These are phyloP conservation scores for Caenorhabditis sp. DNA, from an alignment of 2,888 invertebrate species.

Conservation along the genomic window DNA sequence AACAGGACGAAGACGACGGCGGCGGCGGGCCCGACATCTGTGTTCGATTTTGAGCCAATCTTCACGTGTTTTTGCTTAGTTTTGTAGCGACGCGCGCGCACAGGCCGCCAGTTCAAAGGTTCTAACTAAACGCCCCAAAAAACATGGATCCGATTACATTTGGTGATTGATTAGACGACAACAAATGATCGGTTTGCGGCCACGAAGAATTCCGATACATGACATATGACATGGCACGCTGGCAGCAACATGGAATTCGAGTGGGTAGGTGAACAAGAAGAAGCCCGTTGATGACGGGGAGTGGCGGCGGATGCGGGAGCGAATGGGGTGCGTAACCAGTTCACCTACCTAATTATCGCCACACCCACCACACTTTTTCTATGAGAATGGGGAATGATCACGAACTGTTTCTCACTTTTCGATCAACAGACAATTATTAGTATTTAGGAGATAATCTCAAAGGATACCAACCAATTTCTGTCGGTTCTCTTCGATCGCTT, in stretches of 20 bases:
- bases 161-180: conserved; percentile 53
- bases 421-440: neutral
- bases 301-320: neutral
- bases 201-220: conserved; percentile 22
- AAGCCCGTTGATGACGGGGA: neutral
- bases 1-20: neutral
- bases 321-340: conserved; percentile 8
- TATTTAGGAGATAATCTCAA: neutral
- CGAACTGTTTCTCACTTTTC: conserved; percentile 9
- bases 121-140: conserved; percentile 15
- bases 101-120: conserved; percentile 22
- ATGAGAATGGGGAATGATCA: neutral
- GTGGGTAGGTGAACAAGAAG: neutral
- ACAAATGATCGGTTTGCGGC: conserved; percentile 12
- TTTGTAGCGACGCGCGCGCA: neutral
- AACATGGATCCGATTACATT: conserved; percentile 58
- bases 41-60: conserved; percentile 34
- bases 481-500: conserved; percentile 20
- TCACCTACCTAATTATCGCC: conserved; percentile 23
- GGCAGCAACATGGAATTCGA: conserved; percentile 12
- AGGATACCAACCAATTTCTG: conserved; percentile 25
- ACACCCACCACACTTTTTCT: neutral
- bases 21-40: conserved; percentile 42
- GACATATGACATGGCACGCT: conserved; percentile 36
- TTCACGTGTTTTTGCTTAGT: conserved; percentile 46